A percentile compares a stretch with the other conserved stretches of the same genome.
phyloP scores from a whole-genome alignment of 2,797 vertebrate species.

The Valencia hispanica region DNA sequence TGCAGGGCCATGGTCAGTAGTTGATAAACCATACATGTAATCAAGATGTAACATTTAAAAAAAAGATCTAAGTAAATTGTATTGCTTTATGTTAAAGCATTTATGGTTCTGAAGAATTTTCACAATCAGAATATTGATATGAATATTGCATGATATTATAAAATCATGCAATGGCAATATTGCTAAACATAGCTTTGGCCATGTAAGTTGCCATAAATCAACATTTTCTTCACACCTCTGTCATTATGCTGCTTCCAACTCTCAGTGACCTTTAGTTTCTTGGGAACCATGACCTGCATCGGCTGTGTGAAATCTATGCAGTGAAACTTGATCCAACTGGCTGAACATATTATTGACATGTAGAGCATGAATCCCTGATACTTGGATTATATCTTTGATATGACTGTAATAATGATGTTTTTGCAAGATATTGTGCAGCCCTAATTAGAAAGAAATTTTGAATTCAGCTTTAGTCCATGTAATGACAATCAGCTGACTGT shows the following conservation, averaged over 20 bases:
- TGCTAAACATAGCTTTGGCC: neutral
- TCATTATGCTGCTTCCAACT: neutral
- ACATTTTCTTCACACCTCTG: neutral
- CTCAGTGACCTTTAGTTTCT: neutral
- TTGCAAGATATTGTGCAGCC: neutral
- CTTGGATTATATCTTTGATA: neutral
- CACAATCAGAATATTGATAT: neutral
- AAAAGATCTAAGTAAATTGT: neutral
- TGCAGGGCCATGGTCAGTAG: neutral
- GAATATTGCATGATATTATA: neutral
- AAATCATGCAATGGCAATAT: neutral
- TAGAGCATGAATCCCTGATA: neutral
- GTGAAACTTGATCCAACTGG: neutral
- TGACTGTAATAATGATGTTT: neutral
- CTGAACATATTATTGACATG: neutral
- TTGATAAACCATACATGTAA: neutral
- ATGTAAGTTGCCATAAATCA: neutral
- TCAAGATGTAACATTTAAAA: neutral
- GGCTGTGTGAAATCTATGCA: neutral
- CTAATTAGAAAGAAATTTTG: neutral
- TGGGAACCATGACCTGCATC: neutral
- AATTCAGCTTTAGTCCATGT: neutral
- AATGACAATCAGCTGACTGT: neutral
- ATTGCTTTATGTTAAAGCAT: neutral
- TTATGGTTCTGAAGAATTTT: neutral